phyloP scores from a whole-genome alignment of 2,888 invertebrate genomes.

The Subacronicta megacephala region DNA sequence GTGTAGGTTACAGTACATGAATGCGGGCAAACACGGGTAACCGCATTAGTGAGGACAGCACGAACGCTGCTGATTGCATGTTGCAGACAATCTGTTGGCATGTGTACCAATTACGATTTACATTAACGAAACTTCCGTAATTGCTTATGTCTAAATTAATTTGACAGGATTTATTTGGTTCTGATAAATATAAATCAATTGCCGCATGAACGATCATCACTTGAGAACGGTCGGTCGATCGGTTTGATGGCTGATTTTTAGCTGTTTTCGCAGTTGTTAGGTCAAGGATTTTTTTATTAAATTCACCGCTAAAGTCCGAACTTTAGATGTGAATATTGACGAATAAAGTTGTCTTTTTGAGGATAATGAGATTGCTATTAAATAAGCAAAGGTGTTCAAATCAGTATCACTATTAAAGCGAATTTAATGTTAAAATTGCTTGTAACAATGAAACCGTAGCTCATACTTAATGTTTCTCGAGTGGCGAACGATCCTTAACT shows the following conservation, averaged over 20 bases:
- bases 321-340: too few species aligned
- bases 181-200: not conserved
- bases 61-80: slow-evolving; percentile 63
- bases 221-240: too few species aligned
- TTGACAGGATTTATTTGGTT: slow-evolving; percentile 10
- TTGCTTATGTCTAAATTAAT: slow-evolving; percentile 39
- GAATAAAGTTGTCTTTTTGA: too few species aligned
- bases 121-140: slow-evolving; percentile 49
- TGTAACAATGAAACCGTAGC: slow-evolving; percentile 9
- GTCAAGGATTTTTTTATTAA: too few species aligned
- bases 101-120: slow-evolving; percentile 43
- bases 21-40: slow-evolving; percentile 71
- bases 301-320: too few species aligned
- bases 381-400: too few species aligned
- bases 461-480: slow-evolving; percentile 26
- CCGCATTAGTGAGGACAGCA: slow-evolving; percentile 77
- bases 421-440: slow-evolving; percentile 6
- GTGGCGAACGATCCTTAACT: slow-evolving; percentile 72
- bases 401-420: too few species aligned
- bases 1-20: slow-evolving; percentile 48
- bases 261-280: too few species aligned
- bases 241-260: too few species aligned
- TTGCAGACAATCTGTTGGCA: slow-evolving; percentile 41
- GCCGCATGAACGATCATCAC: too few species aligned
- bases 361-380: too few species aligned